These are phyloP conservation scores for Drosophila colorata DNA, from an alignment of 2,888 invertebrate species.

Conservation along the genomic window DNA sequence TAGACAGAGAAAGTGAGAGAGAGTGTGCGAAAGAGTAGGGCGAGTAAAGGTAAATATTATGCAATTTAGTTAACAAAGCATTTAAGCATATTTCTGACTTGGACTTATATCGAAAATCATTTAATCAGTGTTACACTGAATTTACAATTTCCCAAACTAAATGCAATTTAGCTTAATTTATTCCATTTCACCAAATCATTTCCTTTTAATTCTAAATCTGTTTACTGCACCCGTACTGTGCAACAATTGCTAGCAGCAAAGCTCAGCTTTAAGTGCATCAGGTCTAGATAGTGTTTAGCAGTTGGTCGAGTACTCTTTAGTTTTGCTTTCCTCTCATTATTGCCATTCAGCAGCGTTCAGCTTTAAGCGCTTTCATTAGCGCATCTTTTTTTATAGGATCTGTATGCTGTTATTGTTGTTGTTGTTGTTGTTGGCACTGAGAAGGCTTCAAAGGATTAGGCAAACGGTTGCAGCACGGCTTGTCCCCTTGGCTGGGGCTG, in stretches of 20 bases:
- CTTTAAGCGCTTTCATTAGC: constrained; percentile 29
- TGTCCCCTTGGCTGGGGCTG: constrained; percentile 6
- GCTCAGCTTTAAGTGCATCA: too few species aligned
- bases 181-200: neutral
- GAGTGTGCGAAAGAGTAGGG: neutral
- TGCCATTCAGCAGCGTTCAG: neutral
- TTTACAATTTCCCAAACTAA: constrained; percentile 2
- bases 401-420: too few species aligned
- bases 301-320: neutral
- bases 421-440: constrained; percentile 44
- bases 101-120: neutral
- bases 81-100: constrained; percentile 2
- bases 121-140: constrained; percentile 7
- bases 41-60: constrained; percentile 8
- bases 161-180: constrained; percentile 7
- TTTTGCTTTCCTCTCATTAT: neutral
- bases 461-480: neutral
- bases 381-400: constrained; percentile 39
- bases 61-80: constrained; percentile 27
- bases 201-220: neutral
- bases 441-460: constrained; percentile 42
- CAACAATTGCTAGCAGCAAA: neutral
- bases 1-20: neutral
- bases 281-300: neutral
- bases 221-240: too few species aligned